A percentile compares a stretch with the other conserved stretches of the same genome.
phyloP scores from a whole-genome alignment of 1,140 invertebrate genomes.

The Meloidogyne chitwoodi region DNA sequence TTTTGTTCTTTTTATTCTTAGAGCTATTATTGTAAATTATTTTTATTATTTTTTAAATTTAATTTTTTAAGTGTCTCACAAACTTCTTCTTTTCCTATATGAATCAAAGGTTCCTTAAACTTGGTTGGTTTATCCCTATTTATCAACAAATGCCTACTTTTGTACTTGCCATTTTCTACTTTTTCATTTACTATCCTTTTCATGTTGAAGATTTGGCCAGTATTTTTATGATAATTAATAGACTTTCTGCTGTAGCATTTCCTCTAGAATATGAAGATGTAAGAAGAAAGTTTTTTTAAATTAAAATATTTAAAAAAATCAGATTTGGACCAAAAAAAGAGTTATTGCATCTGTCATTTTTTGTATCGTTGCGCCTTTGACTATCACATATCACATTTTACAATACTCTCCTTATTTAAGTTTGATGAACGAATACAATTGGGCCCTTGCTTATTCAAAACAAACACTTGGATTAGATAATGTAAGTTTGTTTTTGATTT shows the following conservation, averaged over 20 bases:
- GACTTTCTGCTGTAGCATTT: neutral
- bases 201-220: neutral
- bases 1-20: neutral
- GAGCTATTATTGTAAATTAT: neutral
- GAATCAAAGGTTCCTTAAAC: neutral
- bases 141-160: neutral
- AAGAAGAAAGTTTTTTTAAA: neutral
- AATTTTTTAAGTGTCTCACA: neutral
- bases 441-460: neutral
- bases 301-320: neutral
- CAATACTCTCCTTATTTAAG: neutral
- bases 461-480: neutral
- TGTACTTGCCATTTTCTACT: conserved; percentile 1
- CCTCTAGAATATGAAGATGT: neutral
- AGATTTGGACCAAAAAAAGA: neutral
- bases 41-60: neutral
- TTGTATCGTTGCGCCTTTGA: neutral
- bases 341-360: neutral
- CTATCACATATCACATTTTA: neutral
- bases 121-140: neutral
- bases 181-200: conserved; percentile 2
- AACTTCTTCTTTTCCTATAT: neutral
- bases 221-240: neutral
- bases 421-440: neutral
- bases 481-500: neutral